Percentiles rank a stretch among this genome's conserved stretches.
These are phyloP conservation scores for Zaprionus ornatus DNA, from an alignment of 1,140 invertebrate genomes.

Conservation along the genomic window DNA sequence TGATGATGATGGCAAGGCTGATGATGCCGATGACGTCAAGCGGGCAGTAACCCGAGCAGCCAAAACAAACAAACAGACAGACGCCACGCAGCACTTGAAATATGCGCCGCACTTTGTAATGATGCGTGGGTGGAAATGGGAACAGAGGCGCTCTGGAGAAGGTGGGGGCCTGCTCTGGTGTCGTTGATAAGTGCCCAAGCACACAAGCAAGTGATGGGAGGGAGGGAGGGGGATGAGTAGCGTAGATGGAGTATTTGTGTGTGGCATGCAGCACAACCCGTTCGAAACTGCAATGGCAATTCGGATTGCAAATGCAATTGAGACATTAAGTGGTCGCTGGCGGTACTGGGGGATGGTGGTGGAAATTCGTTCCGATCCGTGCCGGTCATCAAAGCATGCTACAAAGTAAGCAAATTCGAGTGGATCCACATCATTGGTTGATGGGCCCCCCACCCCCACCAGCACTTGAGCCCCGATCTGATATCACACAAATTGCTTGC, in stretches of 20 bases:
- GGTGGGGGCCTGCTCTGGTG: conserved; percentile 21
- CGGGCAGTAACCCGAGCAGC: conserved; percentile 45
- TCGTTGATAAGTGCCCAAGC: conserved; percentile 58
- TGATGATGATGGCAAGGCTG: conserved; percentile 9
- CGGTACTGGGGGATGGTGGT: neutral
- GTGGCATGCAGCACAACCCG: conserved; percentile 50
- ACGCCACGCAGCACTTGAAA: conserved; percentile 68
- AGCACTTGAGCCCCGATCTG: conserved; percentile 45
- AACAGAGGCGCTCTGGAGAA: neutral
- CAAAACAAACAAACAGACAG: conserved; percentile 63
- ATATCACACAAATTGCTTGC: conserved; percentile 46
- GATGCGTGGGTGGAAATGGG: conserved; percentile 21
- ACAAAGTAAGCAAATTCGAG: conserved; percentile 59
- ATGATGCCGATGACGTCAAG: conserved; percentile 26
- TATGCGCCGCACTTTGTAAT: conserved; percentile 50
- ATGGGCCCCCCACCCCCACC: conserved; percentile 7
- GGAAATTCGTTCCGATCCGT: conserved; percentile 22
- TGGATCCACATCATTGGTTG: conserved; percentile 32
- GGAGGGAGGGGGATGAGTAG: neutral
- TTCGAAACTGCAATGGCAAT: conserved; percentile 64
- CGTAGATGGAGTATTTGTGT: conserved; percentile 13
- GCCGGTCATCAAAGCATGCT: conserved; percentile 29
- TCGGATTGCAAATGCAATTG: conserved; percentile 73
- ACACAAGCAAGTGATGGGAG: conserved; percentile 4
- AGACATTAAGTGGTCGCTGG: conserved; percentile 66